Conservation (phyloP, 2,113 vertebrate species). For the Myocastor coypus region DNA sequence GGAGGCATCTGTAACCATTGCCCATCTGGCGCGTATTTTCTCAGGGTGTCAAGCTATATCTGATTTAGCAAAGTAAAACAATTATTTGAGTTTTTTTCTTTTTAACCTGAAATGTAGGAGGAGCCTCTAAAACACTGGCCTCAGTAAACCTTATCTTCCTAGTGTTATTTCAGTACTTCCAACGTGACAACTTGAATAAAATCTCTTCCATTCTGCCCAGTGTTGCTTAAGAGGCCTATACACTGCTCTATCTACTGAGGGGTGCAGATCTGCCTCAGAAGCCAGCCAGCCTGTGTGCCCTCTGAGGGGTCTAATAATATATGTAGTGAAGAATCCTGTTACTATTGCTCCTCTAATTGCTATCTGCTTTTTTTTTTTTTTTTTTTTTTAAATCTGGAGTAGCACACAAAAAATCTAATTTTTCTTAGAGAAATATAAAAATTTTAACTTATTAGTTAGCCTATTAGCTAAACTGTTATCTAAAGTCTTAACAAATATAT, state of each 20-base stretch:
- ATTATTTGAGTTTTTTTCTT: slow-evolving; percentile 14
- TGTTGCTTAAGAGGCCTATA: neutral
- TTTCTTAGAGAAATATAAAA: slow-evolving; percentile 36
- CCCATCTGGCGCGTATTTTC: slow-evolving; percentile 62
- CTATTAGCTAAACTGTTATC: neutral
- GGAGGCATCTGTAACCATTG: slow-evolving; percentile 14
- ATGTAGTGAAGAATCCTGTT: neutral
- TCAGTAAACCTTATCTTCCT: neutral
- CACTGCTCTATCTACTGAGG: neutral
- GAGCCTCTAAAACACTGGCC: slow-evolving; percentile 34
- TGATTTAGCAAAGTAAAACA: slow-evolving; percentile 49
- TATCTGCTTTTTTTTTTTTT: neutral
- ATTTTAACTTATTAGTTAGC: slow-evolving; percentile 9
- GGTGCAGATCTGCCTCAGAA: neutral
- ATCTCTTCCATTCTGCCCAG: neutral
- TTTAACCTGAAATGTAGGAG: slow-evolving; percentile 43
- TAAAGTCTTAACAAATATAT: slow-evolving; percentile 23
- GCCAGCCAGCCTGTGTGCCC: neutral
- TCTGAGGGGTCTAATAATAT: neutral
- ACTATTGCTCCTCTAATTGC: neutral
- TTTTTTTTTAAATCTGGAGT: slow-evolving; percentile 11
- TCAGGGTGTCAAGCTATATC: slow-evolving; percentile 59
- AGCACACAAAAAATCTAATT: slow-evolving; percentile 12
- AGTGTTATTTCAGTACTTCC: slow-evolving; percentile 26
- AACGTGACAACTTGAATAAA: neutral